Evolutionary conservation across 2,113 vertebrate species (phyloP), one percentile per base, ranked within the genome.

Genomic region (Laterallus jamaicensis): DNA sequence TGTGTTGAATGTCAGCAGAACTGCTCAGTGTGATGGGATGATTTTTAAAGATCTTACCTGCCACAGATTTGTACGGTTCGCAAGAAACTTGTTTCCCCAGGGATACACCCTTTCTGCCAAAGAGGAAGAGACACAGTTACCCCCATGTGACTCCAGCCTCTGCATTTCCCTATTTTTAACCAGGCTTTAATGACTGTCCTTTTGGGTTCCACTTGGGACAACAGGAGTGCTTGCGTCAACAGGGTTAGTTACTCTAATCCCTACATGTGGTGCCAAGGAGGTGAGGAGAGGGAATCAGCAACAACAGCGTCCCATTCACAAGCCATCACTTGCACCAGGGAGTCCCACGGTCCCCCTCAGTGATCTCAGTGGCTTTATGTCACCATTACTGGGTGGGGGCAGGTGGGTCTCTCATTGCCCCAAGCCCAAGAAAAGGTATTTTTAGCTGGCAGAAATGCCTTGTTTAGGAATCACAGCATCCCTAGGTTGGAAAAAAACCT

Each of bases 21-120:
- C 31, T 73, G 59, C 64, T 63, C 31, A 52, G 52, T 0, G 0
- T 4, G 28, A 8, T 0, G 6, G 49, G 73, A 52, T 49, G 62
- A 54, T 42, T 86, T 93, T 71, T 44, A 93, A 47, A 40, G 63
- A 15, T 52, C 97, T 98, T 96, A 99, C 99, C 99, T 99, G 99
- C 99, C 99, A 99, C 60, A 99, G 97, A 94, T 99, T 99, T 88
- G 97, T 98, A 75, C 99, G 98, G 95, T 99, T 99, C n/a, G 84
- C 86, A 96, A 98, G 98, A 95, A 99, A 99, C 89, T 97, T 98
- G 97, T 99, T 99, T 62, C 99, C 99, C 99, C 99, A 99, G 2
- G 99, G 99, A 96, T 99, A 99, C 16, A 93, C 83, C 92, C 98
- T 98, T 92, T 98, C 99, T 99, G 97, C 58, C 92, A 90, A 54